A percentile compares a stretch with the other conserved stretches of the same genome.
phyloP scores from a whole-genome alignment of 2,113 vertebrate genomes.

The Gnathonemus longibarbis region DNA sequence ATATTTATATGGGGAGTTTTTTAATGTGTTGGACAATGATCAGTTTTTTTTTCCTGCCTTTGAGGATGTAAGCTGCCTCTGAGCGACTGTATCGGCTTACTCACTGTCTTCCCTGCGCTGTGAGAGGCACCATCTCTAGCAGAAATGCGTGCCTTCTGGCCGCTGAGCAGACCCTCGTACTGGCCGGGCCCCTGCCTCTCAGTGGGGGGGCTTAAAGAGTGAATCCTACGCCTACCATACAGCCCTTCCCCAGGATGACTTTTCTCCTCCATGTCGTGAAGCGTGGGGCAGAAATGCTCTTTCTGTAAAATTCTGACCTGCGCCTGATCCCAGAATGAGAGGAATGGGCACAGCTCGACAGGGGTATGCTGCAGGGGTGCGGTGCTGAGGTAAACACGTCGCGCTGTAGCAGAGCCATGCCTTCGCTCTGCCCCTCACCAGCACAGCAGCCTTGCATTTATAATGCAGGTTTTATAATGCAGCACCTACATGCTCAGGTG shows the following conservation, averaged over 20 bases:
- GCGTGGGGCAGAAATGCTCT: neutral
- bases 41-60: neutral
- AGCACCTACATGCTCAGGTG: neutral
- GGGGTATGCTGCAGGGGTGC: neutral
- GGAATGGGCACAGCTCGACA: neutral
- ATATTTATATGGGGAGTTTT: neutral
- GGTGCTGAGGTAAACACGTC: neutral
- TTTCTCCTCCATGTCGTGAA: neutral
- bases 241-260: neutral
- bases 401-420: neutral
- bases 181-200: constrained; percentile 2
- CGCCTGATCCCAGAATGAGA: neutral
- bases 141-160: neutral
- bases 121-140: neutral
- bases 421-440: neutral
- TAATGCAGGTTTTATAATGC: neutral
- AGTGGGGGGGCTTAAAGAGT: constrained; percentile 22
- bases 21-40: neutral
- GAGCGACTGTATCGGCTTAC: neutral
- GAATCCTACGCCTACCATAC: neutral
- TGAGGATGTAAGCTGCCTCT: neutral
- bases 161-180: neutral
- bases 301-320: neutral
- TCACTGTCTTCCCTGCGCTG: neutral
- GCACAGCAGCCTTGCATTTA: neutral